These are phyloP conservation scores for Nibea coibor DNA, from an alignment of 2,113 vertebrate genomes.

Conservation along the genomic window DNA sequence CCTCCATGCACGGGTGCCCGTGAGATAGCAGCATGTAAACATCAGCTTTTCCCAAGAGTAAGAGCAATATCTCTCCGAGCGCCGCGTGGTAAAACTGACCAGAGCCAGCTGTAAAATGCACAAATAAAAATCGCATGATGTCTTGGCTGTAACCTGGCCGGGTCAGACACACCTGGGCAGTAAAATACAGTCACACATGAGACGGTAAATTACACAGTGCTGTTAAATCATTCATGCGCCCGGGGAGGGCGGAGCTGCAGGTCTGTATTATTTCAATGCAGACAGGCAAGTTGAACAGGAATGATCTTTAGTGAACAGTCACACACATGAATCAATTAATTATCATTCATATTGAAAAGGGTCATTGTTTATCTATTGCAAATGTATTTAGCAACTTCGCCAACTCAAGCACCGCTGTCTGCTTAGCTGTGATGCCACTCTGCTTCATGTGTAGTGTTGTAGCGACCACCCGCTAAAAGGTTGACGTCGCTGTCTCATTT, in stretches of 20 bases:
- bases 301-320: not conserved
- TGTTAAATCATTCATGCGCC: conserved; percentile 13
- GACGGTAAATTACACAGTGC: not conserved
- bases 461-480: no score
- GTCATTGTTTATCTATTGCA: no score
- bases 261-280: not conserved
- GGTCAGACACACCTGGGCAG: conserved; percentile 17
- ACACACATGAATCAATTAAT: not conserved
- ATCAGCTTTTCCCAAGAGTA: not conserved
- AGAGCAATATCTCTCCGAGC: not conserved
- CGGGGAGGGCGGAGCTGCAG: conserved; percentile 6
- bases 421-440: no score
- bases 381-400: no score
- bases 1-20: not conserved
- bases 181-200: conserved; percentile 22
- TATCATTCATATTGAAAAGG: no score
- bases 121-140: not conserved
- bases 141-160: not conserved
- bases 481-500: no score
- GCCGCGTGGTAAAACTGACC: not conserved
- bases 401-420: no score
- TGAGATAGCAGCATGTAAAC: conserved; percentile 19
- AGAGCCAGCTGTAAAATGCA: conserved; percentile 6
- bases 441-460: no score
- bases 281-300: not conserved